A percentile compares a stretch with the other conserved stretches of the same genome.
Evolutionary conservation across 2,113 vertebrate species (phyloP).

Genomic region (Hepsetus odoe): DNA sequence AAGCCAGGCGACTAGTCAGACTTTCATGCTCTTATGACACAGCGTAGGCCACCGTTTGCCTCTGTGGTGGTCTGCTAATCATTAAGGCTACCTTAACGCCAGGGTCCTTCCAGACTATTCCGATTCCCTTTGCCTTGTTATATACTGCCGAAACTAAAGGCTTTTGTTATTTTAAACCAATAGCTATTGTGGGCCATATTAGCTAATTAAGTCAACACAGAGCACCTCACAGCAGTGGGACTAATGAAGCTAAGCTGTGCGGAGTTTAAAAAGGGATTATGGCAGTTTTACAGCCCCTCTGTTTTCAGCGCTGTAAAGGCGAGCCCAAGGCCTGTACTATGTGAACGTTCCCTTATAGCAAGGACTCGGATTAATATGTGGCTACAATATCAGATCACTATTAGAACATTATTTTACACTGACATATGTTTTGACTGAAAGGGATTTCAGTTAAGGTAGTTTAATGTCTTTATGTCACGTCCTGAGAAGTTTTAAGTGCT

Average conservation of each 20-base stretch:
- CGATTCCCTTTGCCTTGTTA: not conserved
- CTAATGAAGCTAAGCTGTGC: conserved; percentile 48
- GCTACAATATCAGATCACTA: not conserved
- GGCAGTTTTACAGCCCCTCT: conserved; percentile 35
- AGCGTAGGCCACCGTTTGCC: conserved; percentile 12
- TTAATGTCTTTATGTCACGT: not conserved
- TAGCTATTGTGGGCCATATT: conserved; percentile 27
- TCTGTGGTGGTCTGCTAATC: conserved; percentile 4
- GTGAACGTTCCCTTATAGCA: not conserved
- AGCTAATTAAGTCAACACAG: conserved; percentile 48
- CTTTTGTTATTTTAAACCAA: conserved; percentile 31
- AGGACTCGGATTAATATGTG: not conserved
- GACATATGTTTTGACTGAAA: conserved; percentile 5
- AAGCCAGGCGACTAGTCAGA: not conserved
- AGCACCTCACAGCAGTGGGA: conserved; percentile 20
- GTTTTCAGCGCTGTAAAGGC: not conserved
- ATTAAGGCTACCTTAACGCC: not conserved
- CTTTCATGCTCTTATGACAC: conserved; percentile 4
- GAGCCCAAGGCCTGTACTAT: not conserved
- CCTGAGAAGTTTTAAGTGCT: conserved; percentile 7
- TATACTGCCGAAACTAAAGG: conserved; percentile 1
- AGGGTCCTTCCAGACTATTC: not conserved
- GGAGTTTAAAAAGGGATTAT: conserved; percentile 49
- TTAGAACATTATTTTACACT: not conserved
- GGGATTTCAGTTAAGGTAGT: not conserved